These are phyloP conservation scores for Cavia aperea DNA, from an alignment of 2,113 vertebrate species.

Conservation along the genomic window DNA sequence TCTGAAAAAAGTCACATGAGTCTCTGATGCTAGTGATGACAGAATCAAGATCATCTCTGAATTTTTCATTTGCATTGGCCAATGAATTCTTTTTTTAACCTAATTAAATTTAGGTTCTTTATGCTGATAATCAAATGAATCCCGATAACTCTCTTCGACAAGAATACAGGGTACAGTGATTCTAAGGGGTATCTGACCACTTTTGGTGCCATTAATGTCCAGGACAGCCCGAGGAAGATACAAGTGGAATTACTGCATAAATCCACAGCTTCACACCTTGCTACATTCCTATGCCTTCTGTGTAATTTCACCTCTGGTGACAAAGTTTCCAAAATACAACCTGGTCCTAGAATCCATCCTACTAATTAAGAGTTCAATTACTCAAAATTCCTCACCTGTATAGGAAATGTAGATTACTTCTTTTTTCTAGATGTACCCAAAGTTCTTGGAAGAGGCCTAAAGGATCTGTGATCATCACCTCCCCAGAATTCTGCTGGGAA, in stretches of 20 bases:
- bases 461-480: neutral
- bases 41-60: neutral
- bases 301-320: neutral
- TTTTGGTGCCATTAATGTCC: neutral
- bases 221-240: neutral
- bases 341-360: neutral
- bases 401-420: neutral
- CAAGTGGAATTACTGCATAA: neutral
- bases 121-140: neutral
- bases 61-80: neutral
- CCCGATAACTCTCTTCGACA: neutral
- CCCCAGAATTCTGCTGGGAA: neutral
- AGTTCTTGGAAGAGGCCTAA: neutral
- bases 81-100: neutral
- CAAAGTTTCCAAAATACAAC: conserved; percentile 19
- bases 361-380: neutral
- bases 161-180: neutral
- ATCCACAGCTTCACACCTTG: neutral
- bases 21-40: neutral
- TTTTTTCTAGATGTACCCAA: neutral
- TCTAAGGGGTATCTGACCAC: accelerated
- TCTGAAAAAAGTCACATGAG: neutral
- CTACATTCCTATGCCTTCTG: neutral
- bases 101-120: neutral
- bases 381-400: neutral